Base-by-base conservation (phyloP, 2,113 vertebrate genomes). In the Lasiurus cinereus region DNA sequence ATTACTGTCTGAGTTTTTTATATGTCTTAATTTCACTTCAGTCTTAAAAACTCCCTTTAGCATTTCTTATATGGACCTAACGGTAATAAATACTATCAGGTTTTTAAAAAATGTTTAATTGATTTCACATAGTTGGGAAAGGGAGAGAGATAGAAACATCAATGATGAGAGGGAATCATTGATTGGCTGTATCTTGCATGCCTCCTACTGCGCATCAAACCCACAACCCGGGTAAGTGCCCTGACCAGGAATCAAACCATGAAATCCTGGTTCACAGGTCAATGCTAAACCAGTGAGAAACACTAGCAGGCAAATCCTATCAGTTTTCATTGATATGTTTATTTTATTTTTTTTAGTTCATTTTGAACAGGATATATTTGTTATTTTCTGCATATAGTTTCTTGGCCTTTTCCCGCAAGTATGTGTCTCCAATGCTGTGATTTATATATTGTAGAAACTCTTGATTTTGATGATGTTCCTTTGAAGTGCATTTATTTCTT, bases 21-120 rank as follows among this genome's bases (percentile, higher is more conserved):
- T 54, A 9, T 92, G 79, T 69, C 59, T 50, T 59, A 67, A 73
- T 84, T 84, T 88, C 19, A 70, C 21, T 86, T 93, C 33, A 27
- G 1, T 83, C 59, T 77, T 90, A 27, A 66, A 74, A 46, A 48
- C 36, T 39, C 62, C 16, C 43, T 69, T 59, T 18, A 39, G 3
- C 36, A 76, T 69, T 82, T 92, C 74, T 9, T 59, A 15, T 36
- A 69, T 74, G 16, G 66, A 19, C 9, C 64, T 87, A 7, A 27
- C 52, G 6, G 46, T 10, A 18, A 5, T n/a, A 80, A 92, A 72
- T 87, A 4, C 14, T 74, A 7, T 24, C 74, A 56, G 31, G 22
- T 59, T 59, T 59, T 59, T 24, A 59, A 59, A 59, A 59, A 24
- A 56, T 56, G 2, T 56, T 56, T 56, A 22, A 56, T 56, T 22